Base-by-base conservation (phyloP, 2,113 vertebrate genomes). In the Oryzias javanicus region DNA sequence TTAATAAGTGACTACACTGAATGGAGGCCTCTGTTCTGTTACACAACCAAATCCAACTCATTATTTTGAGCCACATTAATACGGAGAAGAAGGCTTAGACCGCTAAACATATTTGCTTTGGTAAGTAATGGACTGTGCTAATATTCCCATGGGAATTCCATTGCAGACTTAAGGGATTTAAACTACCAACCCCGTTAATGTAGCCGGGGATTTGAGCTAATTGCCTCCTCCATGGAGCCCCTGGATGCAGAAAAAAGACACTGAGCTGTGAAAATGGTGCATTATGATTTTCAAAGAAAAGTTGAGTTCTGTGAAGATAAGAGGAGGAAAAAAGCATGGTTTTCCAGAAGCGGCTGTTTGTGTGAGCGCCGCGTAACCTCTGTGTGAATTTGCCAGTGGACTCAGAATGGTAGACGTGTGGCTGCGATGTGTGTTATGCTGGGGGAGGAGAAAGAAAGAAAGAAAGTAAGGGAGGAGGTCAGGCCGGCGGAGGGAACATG, bases 91-190 rank as follows among this genome's bases (percentile, higher is more conserved):
- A 35, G 75, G 68, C 63, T 81, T 72, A 76, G 48, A 74, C 8
- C 10, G 71, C 70, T 73, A 54, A 85, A 82, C 76, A 69, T 82
- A 78, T 72, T 85, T 82, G 64, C 70, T 82, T 86, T 72, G 75
- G 44, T 76, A 83, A 86, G 71, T 61, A 77, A 64, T 47, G 61
- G 57, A 46, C 67, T 67, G 51, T 42, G 70, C 62, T 80, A 60
- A 78, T 81, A 75, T 84, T 89, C 84, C 84, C 85, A 81, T 88
- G 86, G 84, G 88, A 89, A 89, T 78, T 55, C 64, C 47, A 27
- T 29, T 10, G 40, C 17, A 4, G 67, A 69, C 72, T 78, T 78
- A 70, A 63, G 40, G 63, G 83, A 78, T 81, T 83, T 88, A 52
- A 85, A 88, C 85, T 74, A 78, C 40, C 83, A 86, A 82, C 70